A percentile compares a stretch with the other conserved stretches of the same genome.
phyloP scores from a whole-genome alignment of 2,888 invertebrate genomes.

The Hydriomena furcata region DNA sequence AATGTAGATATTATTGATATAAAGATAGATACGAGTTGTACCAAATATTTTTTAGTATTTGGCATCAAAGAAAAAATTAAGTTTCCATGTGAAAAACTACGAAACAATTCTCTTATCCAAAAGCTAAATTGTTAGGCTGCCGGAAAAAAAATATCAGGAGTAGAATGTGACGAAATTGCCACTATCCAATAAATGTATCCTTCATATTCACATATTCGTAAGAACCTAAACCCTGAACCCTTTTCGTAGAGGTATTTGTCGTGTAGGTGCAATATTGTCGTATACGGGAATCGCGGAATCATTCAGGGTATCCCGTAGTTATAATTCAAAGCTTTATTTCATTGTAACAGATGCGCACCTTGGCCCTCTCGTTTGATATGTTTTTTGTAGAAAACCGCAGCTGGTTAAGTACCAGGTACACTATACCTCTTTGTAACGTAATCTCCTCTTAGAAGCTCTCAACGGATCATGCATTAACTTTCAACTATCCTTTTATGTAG shows the following conservation, averaged over 20 bases:
- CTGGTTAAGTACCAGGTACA: too few relatives aligned
- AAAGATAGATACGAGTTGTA: too few relatives aligned
- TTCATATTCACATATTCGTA: conserved; percentile 38
- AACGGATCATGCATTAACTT: conserved; percentile 29
- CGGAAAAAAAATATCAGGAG: conserved; percentile 21
- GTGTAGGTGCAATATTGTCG: conserved; percentile 44
- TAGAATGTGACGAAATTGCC: conserved; percentile 31
- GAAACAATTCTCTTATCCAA: conserved; percentile 19
- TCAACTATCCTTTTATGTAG: conserved; percentile 29
- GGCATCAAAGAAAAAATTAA: not conserved
- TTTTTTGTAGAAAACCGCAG: conserved; percentile 1
- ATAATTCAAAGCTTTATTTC: conserved; percentile 42
- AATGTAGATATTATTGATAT: too few relatives aligned
- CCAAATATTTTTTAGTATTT: not conserved
- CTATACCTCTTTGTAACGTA: conserved; percentile 18
- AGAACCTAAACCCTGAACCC: conserved; percentile 42
- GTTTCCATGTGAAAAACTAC: not conserved
- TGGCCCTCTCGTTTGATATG: conserved; percentile 44
- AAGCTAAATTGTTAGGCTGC: conserved; percentile 17
- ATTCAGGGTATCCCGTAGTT: conserved; percentile 41
- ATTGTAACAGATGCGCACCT: too few relatives aligned
- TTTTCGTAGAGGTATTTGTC: conserved; percentile 46
- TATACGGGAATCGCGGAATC: conserved; percentile 39
- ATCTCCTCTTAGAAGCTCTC: conserved; percentile 30
- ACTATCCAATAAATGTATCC: conserved; percentile 33